phyloP scores from a whole-genome alignment of 2,888 invertebrate genomes.

The Polydrusus tereticollis region DNA sequence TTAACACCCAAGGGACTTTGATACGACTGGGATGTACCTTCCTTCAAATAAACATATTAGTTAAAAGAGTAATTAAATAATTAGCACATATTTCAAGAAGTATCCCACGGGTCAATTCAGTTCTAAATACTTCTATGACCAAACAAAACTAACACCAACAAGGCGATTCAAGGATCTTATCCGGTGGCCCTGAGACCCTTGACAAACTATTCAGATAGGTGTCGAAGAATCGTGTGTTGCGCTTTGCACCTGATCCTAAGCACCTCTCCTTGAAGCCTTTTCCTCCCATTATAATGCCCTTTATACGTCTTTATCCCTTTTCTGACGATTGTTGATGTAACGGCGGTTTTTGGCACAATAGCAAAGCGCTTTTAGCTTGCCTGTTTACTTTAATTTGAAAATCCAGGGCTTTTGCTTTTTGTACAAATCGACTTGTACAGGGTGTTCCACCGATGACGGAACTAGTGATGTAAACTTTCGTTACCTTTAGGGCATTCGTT shows the following conservation, averaged over 20 bases:
- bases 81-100: too few species aligned
- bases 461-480: too few species aligned
- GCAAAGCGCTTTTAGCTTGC: background rate
- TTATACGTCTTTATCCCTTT: constrained; percentile 15
- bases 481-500: too few species aligned
- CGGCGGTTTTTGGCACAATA: constrained; percentile 10
- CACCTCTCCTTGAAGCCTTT: constrained; percentile 37
- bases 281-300: constrained; percentile 17
- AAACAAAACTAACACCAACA: background rate
- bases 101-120: background rate
- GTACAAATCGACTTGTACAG: too few species aligned
- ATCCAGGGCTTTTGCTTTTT: too few species aligned
- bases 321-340: constrained; percentile 17
- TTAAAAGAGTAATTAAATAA: background rate
- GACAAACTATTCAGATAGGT: constrained; percentile 40
- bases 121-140: background rate
- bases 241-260: constrained; percentile 44
- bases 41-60: background rate
- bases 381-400: too few species aligned
- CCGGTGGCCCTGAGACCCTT: constrained; percentile 36
- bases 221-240: constrained; percentile 38
- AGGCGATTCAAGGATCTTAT: constrained; percentile 35
- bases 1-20: too few species aligned
- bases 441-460: too few species aligned
- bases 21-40: too few species aligned